Conservation (phyloP, 2,888 invertebrate species). For the Drosophila multiciliata region DNA sequence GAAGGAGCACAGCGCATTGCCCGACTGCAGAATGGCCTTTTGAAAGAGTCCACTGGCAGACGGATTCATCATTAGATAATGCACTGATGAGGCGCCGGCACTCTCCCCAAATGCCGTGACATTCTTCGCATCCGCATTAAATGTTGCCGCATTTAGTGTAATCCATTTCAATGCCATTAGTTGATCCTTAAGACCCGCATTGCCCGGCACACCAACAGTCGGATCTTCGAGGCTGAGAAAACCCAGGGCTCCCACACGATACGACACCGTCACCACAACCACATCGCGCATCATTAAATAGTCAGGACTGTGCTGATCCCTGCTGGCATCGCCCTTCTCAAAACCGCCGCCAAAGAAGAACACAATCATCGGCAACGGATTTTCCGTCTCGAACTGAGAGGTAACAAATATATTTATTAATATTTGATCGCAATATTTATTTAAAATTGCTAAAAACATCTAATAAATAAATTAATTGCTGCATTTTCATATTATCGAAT, state of each 20-base stretch:
- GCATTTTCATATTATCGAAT: not conserved
- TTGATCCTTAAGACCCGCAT: constrained; percentile 86
- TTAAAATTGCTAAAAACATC: not conserved
- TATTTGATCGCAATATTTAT: not conserved
- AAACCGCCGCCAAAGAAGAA: constrained; percentile 86
- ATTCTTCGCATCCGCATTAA: constrained; percentile 86
- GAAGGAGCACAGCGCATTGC: constrained; percentile 79
- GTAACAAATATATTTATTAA: not conserved
- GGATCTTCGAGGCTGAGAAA: constrained; percentile 85
- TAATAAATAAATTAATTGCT: not conserved
- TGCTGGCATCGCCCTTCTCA: constrained; percentile 83
- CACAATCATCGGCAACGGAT: constrained; percentile 83
- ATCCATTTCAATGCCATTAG: constrained; percentile 86
- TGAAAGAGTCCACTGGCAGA: constrained; percentile 84
- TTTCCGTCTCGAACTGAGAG: constrained; percentile 46
- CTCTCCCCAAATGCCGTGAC: constrained; percentile 86
- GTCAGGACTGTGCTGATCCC: constrained; percentile 84
- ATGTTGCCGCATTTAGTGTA: constrained; percentile 84
- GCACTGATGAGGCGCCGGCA: constrained; percentile 85
- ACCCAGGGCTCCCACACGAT: constrained; percentile 85
- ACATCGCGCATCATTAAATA: constrained; percentile 85
- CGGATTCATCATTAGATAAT: constrained; percentile 85
- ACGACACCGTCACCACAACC: constrained; percentile 85
- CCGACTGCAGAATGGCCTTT: constrained; percentile 83
- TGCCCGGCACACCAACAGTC: constrained; percentile 85